A percentile compares a stretch with the other conserved stretches of the same genome.
These are phyloP conservation scores for Virgularia gustaviana DNA, from an alignment of 92 coral and sea anemone genomes.

Conservation along the genomic window DNA sequence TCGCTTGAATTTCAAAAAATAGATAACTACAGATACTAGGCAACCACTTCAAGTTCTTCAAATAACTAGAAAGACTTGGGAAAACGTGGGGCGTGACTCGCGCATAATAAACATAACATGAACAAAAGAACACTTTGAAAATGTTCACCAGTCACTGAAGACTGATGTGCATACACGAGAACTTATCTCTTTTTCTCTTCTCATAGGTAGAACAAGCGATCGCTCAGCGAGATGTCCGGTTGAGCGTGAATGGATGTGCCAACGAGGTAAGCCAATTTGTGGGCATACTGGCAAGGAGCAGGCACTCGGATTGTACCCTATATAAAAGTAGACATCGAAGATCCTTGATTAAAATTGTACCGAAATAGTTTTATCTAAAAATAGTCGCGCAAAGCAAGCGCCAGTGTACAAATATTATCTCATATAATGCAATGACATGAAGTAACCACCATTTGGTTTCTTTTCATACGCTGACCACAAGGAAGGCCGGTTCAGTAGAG, in stretches of 20 bases:
- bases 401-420: no score
- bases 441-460: no score
- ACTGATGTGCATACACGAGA: neutral
- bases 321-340: neutral
- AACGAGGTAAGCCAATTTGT: conserved; percentile 93
- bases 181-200: no score
- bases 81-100: no score
- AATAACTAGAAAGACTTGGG: neutral
- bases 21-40: no score
- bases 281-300: conserved; percentile 99
- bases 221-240: conserved; percentile 65
- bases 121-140: neutral
- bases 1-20: no score
- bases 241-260: conserved; percentile 80
- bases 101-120: neutral
- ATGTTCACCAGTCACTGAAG: neutral
- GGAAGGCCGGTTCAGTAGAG: no score
- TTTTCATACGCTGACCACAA: no score
- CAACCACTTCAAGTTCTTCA: neutral
- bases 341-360: neutral
- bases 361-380: no score
- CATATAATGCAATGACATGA: no score
- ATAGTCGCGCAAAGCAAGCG: no score
- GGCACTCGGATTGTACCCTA: conserved; percentile 99
- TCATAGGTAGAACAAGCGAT: conserved; percentile 79